A percentile compares a stretch with the other conserved stretches of the same genome.
phyloP scores from a whole-genome alignment of 2,797 vertebrate genomes.

The Pangasius macronema region DNA sequence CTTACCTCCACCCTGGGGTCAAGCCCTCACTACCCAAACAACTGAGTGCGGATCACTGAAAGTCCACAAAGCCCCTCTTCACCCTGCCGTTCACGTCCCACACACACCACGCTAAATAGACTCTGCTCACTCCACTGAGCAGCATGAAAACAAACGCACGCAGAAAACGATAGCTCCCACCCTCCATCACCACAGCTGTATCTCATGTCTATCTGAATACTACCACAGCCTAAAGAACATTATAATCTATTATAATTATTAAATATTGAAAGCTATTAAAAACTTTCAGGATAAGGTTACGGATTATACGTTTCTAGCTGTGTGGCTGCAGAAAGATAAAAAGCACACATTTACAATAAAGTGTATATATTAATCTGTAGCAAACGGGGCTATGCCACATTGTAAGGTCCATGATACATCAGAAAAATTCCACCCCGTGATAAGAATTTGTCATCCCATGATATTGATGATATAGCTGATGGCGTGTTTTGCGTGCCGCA shows the following conservation, averaged over 20 bases:
- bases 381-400: too few species aligned
- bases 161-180: slow-evolving; percentile 8
- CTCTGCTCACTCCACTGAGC: not conserved
- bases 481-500: too few species aligned
- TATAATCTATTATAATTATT: not conserved
- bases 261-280: slow-evolving; percentile 17
- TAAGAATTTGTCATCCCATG: too few species aligned
- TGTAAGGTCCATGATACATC: too few species aligned
- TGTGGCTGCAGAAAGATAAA: slow-evolving; percentile 18
- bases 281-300: slow-evolving; percentile 35
- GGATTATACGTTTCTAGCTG: slow-evolving; percentile 37
- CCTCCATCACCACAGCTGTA: not conserved
- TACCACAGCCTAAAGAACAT: not conserved
- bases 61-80: slow-evolving; percentile 37
- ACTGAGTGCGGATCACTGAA: slow-evolving; percentile 46
- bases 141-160: slow-evolving; percentile 25
- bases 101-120: not conserved
- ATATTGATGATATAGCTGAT: too few species aligned
- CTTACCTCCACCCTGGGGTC: slow-evolving; percentile 44
- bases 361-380: not conserved
- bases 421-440: too few species aligned
- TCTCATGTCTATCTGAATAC: not conserved
- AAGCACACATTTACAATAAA: not conserved
- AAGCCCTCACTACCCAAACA: slow-evolving; percentile 34
- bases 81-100: slow-evolving; percentile 33